Percentiles rank a stretch among this genome's conserved stretches.
Evolutionary conservation across 2,888 invertebrate species (phyloP).

Genomic region (Seira musarum): DNA sequence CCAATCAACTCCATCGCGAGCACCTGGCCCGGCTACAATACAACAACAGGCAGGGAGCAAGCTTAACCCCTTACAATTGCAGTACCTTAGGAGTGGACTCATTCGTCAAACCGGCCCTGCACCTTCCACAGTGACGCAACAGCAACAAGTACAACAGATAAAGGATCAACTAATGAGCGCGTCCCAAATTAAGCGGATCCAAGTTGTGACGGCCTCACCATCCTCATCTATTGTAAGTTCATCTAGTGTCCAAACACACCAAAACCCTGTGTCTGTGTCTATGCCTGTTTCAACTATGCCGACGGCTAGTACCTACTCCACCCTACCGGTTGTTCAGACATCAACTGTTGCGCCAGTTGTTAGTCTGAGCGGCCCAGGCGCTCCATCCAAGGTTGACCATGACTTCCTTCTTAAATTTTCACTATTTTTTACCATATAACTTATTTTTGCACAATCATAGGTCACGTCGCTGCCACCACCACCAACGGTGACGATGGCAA

Average conservation of each 20-base stretch:
- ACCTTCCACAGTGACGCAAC: conserved; percentile 41
- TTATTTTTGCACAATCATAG: too few species aligned
- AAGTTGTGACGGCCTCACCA: conserved; percentile 55
- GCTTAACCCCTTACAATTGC: conserved; percentile 45
- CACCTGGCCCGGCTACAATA: not conserved
- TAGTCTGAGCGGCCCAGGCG: conserved; percentile 32
- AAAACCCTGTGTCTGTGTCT: conserved; percentile 41
- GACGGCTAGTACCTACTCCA: conserved; percentile 31
- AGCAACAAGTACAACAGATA: conserved; percentile 55
- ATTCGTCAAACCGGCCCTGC: conserved; percentile 48
- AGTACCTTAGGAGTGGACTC: conserved; percentile 39
- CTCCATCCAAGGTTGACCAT: conserved; percentile 49
- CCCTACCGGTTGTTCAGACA: conserved; percentile 30
- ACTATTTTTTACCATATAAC: too few species aligned
- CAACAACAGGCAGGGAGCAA: conserved; percentile 31
- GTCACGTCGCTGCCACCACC: conserved; percentile 25
- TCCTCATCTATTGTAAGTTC: conserved; percentile 41
- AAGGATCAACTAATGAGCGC: conserved; percentile 38
- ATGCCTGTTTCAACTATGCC: conserved; percentile 47
- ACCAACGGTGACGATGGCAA: conserved; percentile 37
- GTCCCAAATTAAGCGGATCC: conserved; percentile 56
- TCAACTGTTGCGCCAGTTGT: conserved; percentile 46
- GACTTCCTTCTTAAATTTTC: too few species aligned
- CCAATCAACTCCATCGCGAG: conserved; percentile 30
- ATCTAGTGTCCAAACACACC: conserved; percentile 23